Evolutionary conservation across 2,113 vertebrate species (phyloP).

Genomic region (Misgurnus anguillicaudatus): DNA sequence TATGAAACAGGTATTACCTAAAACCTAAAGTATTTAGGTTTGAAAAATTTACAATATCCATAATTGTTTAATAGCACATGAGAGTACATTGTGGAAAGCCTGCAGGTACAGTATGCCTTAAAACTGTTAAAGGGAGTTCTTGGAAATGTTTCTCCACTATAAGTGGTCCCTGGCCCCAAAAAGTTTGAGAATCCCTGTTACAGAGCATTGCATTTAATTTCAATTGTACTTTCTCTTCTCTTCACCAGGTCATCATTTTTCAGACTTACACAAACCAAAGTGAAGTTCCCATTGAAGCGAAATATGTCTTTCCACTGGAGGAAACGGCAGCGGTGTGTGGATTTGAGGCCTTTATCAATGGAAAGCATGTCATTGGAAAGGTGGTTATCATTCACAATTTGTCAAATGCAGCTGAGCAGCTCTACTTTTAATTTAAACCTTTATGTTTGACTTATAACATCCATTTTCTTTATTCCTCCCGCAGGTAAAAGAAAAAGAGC

Average conservation of each 20-base stretch:
- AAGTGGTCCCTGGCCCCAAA: no score
- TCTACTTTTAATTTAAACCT: not conserved
- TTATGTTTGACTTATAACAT: not conserved
- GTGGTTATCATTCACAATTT: constrained; percentile 60
- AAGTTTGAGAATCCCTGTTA: no score
- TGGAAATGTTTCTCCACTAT: no score
- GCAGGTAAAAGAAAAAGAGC: constrained; percentile 86
- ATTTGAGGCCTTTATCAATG: constrained; percentile 91
- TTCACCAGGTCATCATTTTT: constrained; percentile 81
- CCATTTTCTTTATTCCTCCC: constrained; percentile 36
- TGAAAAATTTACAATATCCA: no score
- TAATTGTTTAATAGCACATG: no score
- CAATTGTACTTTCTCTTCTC: not conserved
- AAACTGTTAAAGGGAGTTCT: no score
- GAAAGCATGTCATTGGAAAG: constrained; percentile 85
- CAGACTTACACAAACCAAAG: constrained; percentile 84
- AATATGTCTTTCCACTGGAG: constrained; percentile 87
- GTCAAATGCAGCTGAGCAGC: not conserved
- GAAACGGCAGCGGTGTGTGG: constrained; percentile 86
- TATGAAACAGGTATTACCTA: no score
- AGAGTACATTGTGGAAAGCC: no score
- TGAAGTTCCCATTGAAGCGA: constrained; percentile 81
- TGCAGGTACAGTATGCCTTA: no score
- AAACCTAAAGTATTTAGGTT: no score
- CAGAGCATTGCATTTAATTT: not conserved